Percentiles rank a stretch among this genome's conserved stretches.
These are phyloP conservation scores for Azorinus chamasolen DNA, from an alignment of 2,888 invertebrate genomes.

Conservation along the genomic window DNA sequence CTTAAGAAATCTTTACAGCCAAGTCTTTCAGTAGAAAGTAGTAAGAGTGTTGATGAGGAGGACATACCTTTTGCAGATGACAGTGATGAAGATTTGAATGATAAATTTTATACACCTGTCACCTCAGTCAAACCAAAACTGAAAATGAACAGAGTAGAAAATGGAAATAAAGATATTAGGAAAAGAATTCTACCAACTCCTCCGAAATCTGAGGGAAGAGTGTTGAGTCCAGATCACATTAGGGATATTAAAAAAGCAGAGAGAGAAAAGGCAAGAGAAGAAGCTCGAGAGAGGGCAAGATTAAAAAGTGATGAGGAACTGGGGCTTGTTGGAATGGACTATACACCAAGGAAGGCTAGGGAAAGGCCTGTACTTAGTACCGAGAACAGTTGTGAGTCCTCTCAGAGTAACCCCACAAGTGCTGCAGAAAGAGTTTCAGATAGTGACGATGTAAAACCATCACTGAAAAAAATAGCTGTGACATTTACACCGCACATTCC, in stretches of 20 bases:
- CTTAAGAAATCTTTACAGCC: conserved; percentile 62
- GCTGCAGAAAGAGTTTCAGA: conserved; percentile 70
- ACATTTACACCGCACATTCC: conserved; percentile 62
- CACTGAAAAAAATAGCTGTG: conserved; percentile 32
- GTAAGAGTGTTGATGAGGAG: conserved; percentile 68
- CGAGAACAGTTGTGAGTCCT: conserved; percentile 24
- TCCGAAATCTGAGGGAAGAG: conserved; percentile 65
- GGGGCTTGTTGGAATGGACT: conserved; percentile 85
- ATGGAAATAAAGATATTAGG: conserved; percentile 55
- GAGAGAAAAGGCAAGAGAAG: conserved; percentile 86
- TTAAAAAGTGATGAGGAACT: conserved; percentile 92
- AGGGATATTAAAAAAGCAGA: conserved; percentile 73
- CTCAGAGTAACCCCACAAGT: conserved; percentile 57
- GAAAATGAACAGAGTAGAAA: conserved; percentile 49
- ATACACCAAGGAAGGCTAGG: conserved; percentile 43
- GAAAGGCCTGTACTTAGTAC: conserved; percentile 12
- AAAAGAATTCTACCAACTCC: conserved; percentile 77
- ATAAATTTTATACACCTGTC: conserved; percentile 80
- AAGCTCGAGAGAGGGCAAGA: conserved; percentile 89
- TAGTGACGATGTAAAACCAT: conserved; percentile 68
- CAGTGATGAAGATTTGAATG: conserved; percentile 74
- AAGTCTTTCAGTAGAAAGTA: conserved; percentile 51
- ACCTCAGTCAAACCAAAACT: conserved; percentile 75
- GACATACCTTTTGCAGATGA: conserved; percentile 84
- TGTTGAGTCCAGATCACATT: conserved; percentile 86